phyloP scores from a whole-genome alignment of 92 coral and sea anemone species.

The Epizoanthus fatuus region DNA sequence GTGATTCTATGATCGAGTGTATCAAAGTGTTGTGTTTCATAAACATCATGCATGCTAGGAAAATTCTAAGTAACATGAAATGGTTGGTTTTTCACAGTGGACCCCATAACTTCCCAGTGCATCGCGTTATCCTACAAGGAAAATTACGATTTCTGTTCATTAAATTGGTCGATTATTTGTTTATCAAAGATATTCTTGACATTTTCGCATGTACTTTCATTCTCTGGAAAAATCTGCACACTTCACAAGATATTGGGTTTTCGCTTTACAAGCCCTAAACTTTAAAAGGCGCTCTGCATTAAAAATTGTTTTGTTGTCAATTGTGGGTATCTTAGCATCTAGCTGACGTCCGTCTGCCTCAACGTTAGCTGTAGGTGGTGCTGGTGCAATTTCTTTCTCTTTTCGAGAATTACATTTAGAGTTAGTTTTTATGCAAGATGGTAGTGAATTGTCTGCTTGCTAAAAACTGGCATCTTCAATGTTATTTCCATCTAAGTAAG shows the following conservation, averaged over 20 bases:
- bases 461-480: constrained; percentile 19
- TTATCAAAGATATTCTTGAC: not conserved
- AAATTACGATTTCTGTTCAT: not conserved
- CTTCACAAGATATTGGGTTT: constrained; percentile 52
- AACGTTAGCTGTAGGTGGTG: too few species aligned
- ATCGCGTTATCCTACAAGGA: not conserved
- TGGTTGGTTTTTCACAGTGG: not conserved
- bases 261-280: constrained; percentile 37
- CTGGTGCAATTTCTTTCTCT: not conserved
- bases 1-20: not conserved
- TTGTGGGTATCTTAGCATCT: not conserved
- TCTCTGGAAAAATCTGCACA: constrained; percentile 46
- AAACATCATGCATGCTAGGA: too few species aligned
- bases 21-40: too few species aligned
- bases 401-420: not conserved
- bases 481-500: not conserved
- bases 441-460: not conserved
- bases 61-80: constrained; percentile 13
- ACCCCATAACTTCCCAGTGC: too few species aligned
- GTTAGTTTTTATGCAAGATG: not conserved
- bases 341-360: too few species aligned
- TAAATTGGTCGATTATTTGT: not conserved
- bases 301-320: constrained; percentile 4
- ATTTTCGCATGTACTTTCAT: constrained; percentile 65
- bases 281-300: not conserved